Percentiles rank a stretch among this genome's conserved stretches.
Conservation (phyloP, 2,888 invertebrate genomes). For the Nineta flava region DNA sequence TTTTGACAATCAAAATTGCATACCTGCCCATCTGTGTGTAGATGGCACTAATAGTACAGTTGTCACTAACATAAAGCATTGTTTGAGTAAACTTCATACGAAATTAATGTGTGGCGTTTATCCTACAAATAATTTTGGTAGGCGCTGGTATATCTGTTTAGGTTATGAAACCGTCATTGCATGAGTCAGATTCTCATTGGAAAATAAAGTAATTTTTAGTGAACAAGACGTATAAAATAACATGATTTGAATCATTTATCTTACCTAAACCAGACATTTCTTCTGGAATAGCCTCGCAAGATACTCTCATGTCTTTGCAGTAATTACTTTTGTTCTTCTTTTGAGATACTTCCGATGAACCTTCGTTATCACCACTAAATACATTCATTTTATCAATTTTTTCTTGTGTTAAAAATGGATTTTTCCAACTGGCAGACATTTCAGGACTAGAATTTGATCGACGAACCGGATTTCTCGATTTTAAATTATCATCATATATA, state of each 20-base stretch:
- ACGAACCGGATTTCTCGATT: constrained; percentile 66
- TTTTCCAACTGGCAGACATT: constrained; percentile 79
- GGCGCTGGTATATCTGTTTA: not conserved
- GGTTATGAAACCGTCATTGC: not conserved
- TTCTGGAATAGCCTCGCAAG: constrained; percentile 82
- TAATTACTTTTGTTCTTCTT: constrained; percentile 49
- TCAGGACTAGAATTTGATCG: constrained; percentile 85
- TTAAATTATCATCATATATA: constrained; percentile 23
- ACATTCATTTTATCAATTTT: constrained; percentile 13
- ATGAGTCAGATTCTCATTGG: not conserved
- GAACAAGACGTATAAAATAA: too few relatives aligned
- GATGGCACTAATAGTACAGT: too few relatives aligned
- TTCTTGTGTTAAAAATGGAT: constrained; percentile 41
- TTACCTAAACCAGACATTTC: constrained; percentile 54
- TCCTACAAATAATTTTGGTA: not conserved
- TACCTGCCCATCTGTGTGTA: too few relatives aligned
- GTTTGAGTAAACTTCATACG: too few relatives aligned
- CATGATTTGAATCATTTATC: not conserved
- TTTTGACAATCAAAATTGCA: too few relatives aligned
- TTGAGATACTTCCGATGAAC: constrained; percentile 18
- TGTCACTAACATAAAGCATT: too few relatives aligned
- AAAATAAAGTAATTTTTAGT: not conserved
- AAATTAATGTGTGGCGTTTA: too few relatives aligned
- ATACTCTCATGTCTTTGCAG: constrained; percentile 62
- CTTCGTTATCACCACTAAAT: constrained; percentile 10